Percentiles rank a stretch among this genome's conserved stretches.
Conservation (phyloP, 2,113 vertebrate species). For the Bostrychus sinensis region DNA sequence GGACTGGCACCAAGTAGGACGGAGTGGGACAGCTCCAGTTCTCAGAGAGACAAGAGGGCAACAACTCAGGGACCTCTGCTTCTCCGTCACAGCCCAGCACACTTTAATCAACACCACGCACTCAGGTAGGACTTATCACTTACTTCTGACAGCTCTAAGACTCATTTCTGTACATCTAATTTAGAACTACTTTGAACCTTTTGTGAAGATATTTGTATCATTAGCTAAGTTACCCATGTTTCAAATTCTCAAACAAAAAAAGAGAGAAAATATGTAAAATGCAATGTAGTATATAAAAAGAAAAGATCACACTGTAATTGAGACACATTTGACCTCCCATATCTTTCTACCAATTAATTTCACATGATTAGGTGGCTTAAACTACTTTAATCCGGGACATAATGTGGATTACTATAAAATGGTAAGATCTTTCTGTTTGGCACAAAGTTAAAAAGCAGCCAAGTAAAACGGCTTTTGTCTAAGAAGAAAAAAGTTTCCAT, state of each 20-base stretch:
- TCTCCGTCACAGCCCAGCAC: conserved; percentile 41
- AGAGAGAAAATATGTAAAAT: conserved; percentile 13
- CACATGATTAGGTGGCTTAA: conserved; percentile 62
- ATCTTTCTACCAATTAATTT: conserved; percentile 63
- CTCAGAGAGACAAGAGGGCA: conserved; percentile 55
- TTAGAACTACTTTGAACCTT: too few relatives aligned
- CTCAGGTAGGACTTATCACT: conserved; percentile 63
- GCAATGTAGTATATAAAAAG: conserved; percentile 19
- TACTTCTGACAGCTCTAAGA: conserved; percentile 4
- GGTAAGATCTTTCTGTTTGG: conserved; percentile 21
- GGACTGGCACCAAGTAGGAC: conserved; percentile 38
- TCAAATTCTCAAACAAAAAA: too few relatives aligned
- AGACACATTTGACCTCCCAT: conserved; percentile 55
- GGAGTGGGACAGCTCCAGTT: conserved; percentile 39
- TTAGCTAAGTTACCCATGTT: too few relatives aligned
- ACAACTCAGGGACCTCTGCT: conserved; percentile 48
- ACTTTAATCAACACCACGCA: conserved; percentile 53
- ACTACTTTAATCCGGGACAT: conserved; percentile 49
- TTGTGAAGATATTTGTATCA: too few relatives aligned
- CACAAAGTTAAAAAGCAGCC: conserved; percentile 39
- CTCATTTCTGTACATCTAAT: conserved; percentile 7
- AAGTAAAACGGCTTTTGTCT: conserved; percentile 36
- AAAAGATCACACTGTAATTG: conserved; percentile 38
- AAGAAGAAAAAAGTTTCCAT: conserved; percentile 9
- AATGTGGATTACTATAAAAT: conserved; percentile 53